Evolutionary conservation across 2,113 vertebrate genomes (phyloP).

Genomic region (Atherinomorus stipes): DNA sequence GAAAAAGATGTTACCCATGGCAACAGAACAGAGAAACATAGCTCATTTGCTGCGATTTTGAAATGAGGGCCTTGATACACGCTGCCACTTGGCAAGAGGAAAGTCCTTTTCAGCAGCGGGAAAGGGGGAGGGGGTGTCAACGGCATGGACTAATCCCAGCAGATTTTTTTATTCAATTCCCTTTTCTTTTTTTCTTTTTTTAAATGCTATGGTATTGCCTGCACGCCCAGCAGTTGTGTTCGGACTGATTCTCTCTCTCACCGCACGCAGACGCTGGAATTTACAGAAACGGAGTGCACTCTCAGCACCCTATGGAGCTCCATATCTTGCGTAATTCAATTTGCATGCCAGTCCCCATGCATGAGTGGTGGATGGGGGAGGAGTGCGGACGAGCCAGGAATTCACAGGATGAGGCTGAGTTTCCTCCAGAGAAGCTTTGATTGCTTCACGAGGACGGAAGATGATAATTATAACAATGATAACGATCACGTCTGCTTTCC

Average conservation of each 20-base stretch:
- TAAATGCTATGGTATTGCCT: conserved; percentile 32
- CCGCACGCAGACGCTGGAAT: conserved; percentile 38
- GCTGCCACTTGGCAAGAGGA: conserved; percentile 75
- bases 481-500: conserved; percentile 36
- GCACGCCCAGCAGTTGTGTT: conserved; percentile 18
- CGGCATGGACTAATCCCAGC: conserved; percentile 67
- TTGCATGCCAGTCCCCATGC: conserved; percentile 62
- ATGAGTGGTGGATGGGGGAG: conserved; percentile 44
- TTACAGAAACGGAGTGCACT: conserved; percentile 42
- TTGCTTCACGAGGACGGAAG: conserved; percentile 40
- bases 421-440: conserved; percentile 45
- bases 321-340: conserved; percentile 74
- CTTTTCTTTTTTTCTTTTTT: conserved; percentile 18
- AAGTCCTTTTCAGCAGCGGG: conserved; percentile 67
- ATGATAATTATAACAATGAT: conserved; percentile 62
- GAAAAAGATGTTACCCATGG: conserved; percentile 81
- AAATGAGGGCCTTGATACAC: conserved; percentile 73
- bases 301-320: conserved; percentile 49
- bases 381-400: conserved; percentile 17
- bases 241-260: conserved; percentile 31
- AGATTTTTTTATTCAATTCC: conserved; percentile 42
- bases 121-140: conserved; percentile 48
- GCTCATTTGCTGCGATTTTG: conserved; percentile 75
- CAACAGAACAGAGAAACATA: conserved; percentile 82
- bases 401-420: conserved; percentile 27